phyloP scores from a whole-genome alignment of 2,113 vertebrate genomes.

The Parotia lawesii region DNA sequence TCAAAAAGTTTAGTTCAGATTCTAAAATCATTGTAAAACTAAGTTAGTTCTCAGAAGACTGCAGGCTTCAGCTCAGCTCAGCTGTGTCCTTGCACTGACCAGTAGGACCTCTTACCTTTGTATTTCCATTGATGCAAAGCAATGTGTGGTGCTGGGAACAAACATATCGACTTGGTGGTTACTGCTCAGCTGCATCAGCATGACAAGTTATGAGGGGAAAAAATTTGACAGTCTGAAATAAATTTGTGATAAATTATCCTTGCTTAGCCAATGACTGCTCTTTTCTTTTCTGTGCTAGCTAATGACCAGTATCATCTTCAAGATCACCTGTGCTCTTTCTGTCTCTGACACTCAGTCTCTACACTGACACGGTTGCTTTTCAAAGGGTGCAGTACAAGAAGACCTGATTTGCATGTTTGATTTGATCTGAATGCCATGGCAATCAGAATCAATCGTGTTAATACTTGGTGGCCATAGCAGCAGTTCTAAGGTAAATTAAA shows the following conservation, averaged over 20 bases:
- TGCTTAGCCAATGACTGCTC: background rate
- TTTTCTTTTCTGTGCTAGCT: background rate
- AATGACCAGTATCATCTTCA: background rate
- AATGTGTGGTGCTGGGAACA: background rate
- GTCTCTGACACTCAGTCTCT: rapidly evolving
- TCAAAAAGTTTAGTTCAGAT: background rate
- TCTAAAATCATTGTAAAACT: background rate
- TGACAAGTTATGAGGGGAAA: background rate
- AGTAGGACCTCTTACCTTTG: background rate
- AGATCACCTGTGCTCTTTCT: background rate
- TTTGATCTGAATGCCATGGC: background rate
- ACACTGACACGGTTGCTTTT: rapidly evolving
- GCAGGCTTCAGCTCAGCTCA: background rate
- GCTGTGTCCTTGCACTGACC: background rate
- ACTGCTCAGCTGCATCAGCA: background rate
- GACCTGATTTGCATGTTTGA: background rate
- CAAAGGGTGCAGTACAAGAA: background rate
- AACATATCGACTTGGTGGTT: background rate
- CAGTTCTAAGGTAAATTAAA: background rate
- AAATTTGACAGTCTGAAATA: background rate
- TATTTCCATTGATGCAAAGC: background rate
- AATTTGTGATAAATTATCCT: background rate
- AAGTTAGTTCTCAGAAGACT: background rate
- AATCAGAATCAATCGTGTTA: background rate
- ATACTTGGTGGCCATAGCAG: background rate